Conservation (phyloP, 2,113 vertebrate genomes). For the Osmerus mordax region DNA sequence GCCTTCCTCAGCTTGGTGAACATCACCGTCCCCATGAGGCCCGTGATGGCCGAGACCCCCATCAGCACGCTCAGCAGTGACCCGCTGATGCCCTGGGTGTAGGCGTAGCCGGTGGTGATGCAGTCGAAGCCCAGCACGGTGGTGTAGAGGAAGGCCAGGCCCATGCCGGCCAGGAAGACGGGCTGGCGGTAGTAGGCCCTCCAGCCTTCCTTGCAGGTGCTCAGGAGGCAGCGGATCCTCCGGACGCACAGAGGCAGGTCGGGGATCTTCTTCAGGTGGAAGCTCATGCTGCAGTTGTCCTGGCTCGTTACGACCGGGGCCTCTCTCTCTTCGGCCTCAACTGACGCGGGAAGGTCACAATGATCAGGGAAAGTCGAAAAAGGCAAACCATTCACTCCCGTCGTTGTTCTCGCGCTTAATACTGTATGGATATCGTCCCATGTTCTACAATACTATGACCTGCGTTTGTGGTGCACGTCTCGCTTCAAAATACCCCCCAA, state of each 20-base stretch:
- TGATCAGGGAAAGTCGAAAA: background rate
- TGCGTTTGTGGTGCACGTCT: no score
- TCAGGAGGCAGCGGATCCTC: slow-evolving; percentile 58
- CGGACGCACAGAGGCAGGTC: slow-evolving; percentile 56
- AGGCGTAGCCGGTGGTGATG: slow-evolving; percentile 77
- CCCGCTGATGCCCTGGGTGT: slow-evolving; percentile 76
- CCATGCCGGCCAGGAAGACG: slow-evolving; percentile 76
- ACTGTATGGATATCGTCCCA: no score
- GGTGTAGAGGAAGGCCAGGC: slow-evolving; percentile 78
- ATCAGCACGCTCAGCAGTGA: slow-evolving; percentile 80
- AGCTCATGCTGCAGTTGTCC: slow-evolving; percentile 45
- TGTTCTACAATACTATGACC: no score
- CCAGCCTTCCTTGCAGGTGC: slow-evolving; percentile 70
- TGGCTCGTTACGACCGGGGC: slow-evolving; percentile 40
- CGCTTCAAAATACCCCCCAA: no score
- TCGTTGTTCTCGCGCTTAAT: no score
- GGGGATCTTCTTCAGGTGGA: slow-evolving; percentile 49
- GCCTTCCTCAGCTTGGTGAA: slow-evolving; percentile 73
- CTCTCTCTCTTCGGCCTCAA: slow-evolving; percentile 29
- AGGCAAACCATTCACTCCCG: no score
- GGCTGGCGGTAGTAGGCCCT: slow-evolving; percentile 72
- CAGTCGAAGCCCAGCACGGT: slow-evolving; percentile 79
- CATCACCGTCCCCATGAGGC: slow-evolving; percentile 74
- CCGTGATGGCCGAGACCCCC: slow-evolving; percentile 73
- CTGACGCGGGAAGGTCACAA: slow-evolving; percentile 32